These are phyloP conservation scores for Syrista parreyssii DNA, from an alignment of 2,888 invertebrate species.

Conservation along the genomic window DNA sequence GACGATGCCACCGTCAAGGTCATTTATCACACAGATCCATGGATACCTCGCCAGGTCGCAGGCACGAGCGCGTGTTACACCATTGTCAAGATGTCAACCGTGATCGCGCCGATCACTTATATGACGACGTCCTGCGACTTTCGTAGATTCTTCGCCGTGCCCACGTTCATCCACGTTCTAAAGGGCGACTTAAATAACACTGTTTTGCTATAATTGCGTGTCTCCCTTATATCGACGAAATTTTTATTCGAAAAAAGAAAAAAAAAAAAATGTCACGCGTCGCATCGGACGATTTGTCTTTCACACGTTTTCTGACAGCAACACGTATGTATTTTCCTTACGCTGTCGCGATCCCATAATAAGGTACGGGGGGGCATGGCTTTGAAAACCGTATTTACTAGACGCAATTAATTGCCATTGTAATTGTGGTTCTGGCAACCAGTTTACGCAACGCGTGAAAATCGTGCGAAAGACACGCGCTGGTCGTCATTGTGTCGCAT, in stretches of 20 bases:
- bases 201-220: no score
- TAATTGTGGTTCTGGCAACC: not conserved
- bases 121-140: conserved; percentile 33
- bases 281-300: not conserved
- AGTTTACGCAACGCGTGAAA: not conserved
- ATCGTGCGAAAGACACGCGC: not conserved
- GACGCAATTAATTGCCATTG: not conserved
- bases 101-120: conserved; percentile 42
- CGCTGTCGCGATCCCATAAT: not conserved
- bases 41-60: conserved; percentile 38
- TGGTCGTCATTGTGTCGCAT: not conserved
- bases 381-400: not conserved
- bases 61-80: conserved; percentile 41
- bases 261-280: no score
- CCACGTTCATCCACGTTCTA: not conserved
- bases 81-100: conserved; percentile 44
- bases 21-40: conserved; percentile 39
- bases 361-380: not conserved
- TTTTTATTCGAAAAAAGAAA: no score
- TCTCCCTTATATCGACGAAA: no score
- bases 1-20: conserved; percentile 48
- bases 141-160: conserved; percentile 21
- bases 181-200: not conserved
- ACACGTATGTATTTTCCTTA: not conserved
- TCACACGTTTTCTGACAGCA: not conserved